phyloP scores from a whole-genome alignment of 2,888 invertebrate genomes.

The Agonopterix subpropinquella region DNA sequence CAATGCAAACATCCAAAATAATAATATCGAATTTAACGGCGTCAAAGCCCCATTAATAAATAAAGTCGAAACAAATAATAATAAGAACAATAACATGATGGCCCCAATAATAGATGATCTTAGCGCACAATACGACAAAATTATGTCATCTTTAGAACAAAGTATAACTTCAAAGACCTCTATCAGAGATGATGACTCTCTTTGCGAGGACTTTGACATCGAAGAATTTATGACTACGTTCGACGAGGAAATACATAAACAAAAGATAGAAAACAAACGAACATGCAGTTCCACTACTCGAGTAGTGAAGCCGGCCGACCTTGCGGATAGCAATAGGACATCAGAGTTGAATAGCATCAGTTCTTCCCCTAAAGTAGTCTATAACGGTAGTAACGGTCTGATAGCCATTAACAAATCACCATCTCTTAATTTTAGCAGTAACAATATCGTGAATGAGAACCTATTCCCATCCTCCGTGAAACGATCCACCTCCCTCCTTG shows the following conservation, averaged over 20 bases:
- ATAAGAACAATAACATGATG: slow-evolving; percentile 35
- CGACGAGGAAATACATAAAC: slow-evolving; percentile 76
- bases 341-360: slow-evolving; percentile 49
- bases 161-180: slow-evolving; percentile 65
- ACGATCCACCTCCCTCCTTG: slow-evolving; percentile 73
- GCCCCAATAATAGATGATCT: slow-evolving; percentile 56
- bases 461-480: slow-evolving; percentile 71
- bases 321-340: slow-evolving; percentile 45
- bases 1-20: slow-evolving; percentile 42
- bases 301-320: slow-evolving; percentile 54
- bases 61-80: slow-evolving; percentile 28
- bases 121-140: slow-evolving; percentile 68
- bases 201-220: slow-evolving; percentile 77
- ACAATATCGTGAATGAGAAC: slow-evolving; percentile 62
- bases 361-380: slow-evolving; percentile 50
- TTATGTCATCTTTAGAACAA: slow-evolving; percentile 70
- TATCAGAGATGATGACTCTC: slow-evolving; percentile 65
- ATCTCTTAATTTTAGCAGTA: slow-evolving; percentile 76
- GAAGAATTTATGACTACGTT: slow-evolving; percentile 82
- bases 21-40: slow-evolving; percentile 40
- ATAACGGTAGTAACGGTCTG: slow-evolving; percentile 39
- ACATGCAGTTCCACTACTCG: slow-evolving; percentile 68
- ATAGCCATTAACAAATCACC: slow-evolving; percentile 69
- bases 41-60: slow-evolving; percentile 25
- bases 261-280: slow-evolving; percentile 57